Base-by-base conservation (phyloP, 2,797 vertebrate genomes). In the Heteromormyrus szaboi region DNA sequence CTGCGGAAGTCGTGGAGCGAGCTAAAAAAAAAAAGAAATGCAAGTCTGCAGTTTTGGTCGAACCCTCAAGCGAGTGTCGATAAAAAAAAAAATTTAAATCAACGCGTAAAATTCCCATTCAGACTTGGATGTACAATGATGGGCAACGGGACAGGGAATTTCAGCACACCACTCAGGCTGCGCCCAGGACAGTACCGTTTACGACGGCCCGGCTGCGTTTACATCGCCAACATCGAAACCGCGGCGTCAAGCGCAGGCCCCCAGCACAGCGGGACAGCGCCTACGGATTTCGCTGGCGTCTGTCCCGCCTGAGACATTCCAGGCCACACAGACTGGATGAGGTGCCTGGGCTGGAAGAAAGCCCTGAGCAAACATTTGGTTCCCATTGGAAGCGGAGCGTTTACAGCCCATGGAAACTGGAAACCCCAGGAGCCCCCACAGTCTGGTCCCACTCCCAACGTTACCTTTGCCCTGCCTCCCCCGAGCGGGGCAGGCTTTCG, bases 291-390 rank as follows among this genome's bases (percentile, higher is more conserved):
- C 90, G 90, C 76, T 94, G 94, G 93, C 92, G 92, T 93, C 91
- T 90, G 59, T 79, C 33, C 72, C 12, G n/a, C 93, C 89, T 90
- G 92, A 95, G 91, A 94, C 92, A 95, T 95, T 96, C 95, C 93
- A 93, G 91, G 72, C 90, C 91, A 92, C 90, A 93, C 93, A 92
- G 95, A 95, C 95, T 92, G 96, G 96, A 95, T 94, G 91, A 90
- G 7, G 29, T 2, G 12, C 89, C 91, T 91, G 93, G 89, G 90
- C 92, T 14, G 90, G 19, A 93, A 93, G 91, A 89, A 94, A 95
- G 92, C 93, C 93, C 95, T 92, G 92, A 88, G 93, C 92, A 95
- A 96, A 96, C 96, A 96, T 95, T 96, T 95, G 95, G 94, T 95
- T 95, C 93, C 94, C 90, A 93, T 95, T 95, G 93, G 88, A 46